A percentile compares a stretch with the other conserved stretches of the same genome.
phyloP scores from a whole-genome alignment of 2,113 vertebrate genomes.

The cattle (Bos taurus) region DNA sequence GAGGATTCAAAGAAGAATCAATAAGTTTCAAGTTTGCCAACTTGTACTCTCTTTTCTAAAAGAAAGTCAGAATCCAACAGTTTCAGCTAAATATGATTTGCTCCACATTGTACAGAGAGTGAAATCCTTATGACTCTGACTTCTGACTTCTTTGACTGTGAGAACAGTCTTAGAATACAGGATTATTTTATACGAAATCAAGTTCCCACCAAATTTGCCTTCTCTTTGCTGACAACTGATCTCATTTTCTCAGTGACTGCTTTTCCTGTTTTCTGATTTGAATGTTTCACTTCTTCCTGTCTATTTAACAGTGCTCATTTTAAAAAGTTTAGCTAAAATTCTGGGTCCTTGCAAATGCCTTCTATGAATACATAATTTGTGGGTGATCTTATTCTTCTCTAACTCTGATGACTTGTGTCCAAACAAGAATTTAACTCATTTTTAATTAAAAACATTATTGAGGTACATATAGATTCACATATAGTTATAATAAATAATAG shows the following conservation, averaged over 20 bases:
- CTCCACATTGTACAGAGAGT: background rate
- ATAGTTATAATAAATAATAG: background rate
- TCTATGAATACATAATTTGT: background rate
- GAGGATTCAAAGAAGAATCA: background rate
- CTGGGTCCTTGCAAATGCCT: accelerated
- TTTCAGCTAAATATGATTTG: background rate
- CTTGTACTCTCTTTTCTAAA: background rate
- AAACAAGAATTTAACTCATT: background rate
- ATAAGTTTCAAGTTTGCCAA: background rate
- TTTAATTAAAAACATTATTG: background rate
- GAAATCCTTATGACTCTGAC: background rate
- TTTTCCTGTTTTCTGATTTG: background rate
- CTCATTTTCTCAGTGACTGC: background rate
- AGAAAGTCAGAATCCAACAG: background rate
- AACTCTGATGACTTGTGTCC: background rate
- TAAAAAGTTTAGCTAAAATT: background rate
- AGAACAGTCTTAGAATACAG: background rate
- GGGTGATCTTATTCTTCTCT: background rate
- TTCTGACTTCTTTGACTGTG: background rate
- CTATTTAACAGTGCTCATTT: background rate
- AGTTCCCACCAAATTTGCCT: background rate
- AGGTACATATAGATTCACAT: background rate
- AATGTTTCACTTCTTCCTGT: background rate
- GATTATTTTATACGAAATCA: background rate
- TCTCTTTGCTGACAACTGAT: background rate